These are phyloP conservation scores for Drosophila parvula DNA, from an alignment of 1,140 invertebrate species.

Conservation along the genomic window DNA sequence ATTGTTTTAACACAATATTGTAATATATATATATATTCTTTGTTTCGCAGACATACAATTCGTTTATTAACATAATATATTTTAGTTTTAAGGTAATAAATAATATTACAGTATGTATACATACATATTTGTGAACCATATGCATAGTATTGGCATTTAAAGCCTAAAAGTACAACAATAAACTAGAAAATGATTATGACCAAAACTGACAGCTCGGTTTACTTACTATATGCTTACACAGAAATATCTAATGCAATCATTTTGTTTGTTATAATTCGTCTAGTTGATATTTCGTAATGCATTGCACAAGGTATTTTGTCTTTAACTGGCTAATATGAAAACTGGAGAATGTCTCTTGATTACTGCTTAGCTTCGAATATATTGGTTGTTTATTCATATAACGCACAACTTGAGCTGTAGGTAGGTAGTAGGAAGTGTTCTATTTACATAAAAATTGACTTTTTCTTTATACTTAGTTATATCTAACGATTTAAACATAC, in stretches of 20 bases:
- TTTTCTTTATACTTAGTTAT: constrained; percentile 36
- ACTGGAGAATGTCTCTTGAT: constrained; percentile 2
- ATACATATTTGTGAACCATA: constrained; percentile 26
- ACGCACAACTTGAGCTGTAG: constrained; percentile 62
- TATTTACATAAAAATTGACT: constrained; percentile 76
- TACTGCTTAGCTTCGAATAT: constrained; percentile 13
- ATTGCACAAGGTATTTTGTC: constrained; percentile 10
- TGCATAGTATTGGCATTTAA: constrained; percentile 37
- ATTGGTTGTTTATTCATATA: constrained; percentile 23
- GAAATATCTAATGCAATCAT: constrained; percentile 30
- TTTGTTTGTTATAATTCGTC: constrained; percentile 55
- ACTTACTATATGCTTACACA: constrained; percentile 18
- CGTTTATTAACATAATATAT: constrained; percentile 58
- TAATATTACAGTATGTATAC: constrained; percentile 26
- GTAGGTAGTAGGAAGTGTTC: constrained; percentile 11
- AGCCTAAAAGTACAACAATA: constrained; percentile 68
- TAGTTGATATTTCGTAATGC: constrained; percentile 43
- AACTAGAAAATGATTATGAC: constrained; percentile 63
- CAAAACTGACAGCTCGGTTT: constrained; percentile 45
- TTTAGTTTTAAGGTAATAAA: constrained; percentile 44
- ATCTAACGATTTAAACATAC: constrained; percentile 32
- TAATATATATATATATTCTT: constrained; percentile 68
- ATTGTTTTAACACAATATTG: constrained; percentile 71
- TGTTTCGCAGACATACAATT: constrained; percentile 59
- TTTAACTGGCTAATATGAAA: constrained; percentile 32